Base-by-base conservation (phyloP, 2,888 invertebrate genomes). In the Hypselothyrea guttata region DNA sequence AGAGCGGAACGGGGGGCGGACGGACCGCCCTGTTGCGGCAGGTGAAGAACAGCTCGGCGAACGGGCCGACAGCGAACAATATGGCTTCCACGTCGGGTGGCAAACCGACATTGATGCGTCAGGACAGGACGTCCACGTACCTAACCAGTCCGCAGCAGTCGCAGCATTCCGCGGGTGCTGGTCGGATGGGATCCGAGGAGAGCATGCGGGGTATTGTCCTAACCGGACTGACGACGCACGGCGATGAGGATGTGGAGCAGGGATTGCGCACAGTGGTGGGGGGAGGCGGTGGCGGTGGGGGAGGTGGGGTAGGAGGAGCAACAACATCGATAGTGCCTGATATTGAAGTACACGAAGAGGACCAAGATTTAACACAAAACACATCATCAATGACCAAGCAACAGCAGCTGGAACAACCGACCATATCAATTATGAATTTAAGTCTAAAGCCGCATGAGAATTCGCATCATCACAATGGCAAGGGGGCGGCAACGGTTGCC, bases 81-180 rank as follows among this genome's bases (percentile, higher is more conserved):
- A 87, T 88, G 87, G 85, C 84, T 64, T 85, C 84, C 59, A 87
- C 85, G 62, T 85, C 91, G 48, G 91, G 91, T 69, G 92, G 92
- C 58, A 96, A 96, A 89, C 96, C 96, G 72, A 94, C 95, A 66
- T 91, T 96, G 71, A 96, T 95, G 91, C 93, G 96, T 72, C 96
- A 96, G 91, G 96, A 96, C 91, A 94, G 96, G 81, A 95, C 96
- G 42, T 95, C 96, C 47, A 93, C 93, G 87, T 92, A 93, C 89
- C 90, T 93, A 59, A 93, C 95, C 57, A 93, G 93, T 75, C 88
- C 89, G n/a, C 92, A 92, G 62, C 93, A 94, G 86, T 91, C 96
- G 92, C 94, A 22, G 37, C 37, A 37, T 37, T 4, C 37, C 4
- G 15, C 15, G 9, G 15, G 16, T 16, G 15, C 15, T 16, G 28